phyloP scores from a whole-genome alignment of 2,888 invertebrate species.

The Microdon myrmicae region DNA sequence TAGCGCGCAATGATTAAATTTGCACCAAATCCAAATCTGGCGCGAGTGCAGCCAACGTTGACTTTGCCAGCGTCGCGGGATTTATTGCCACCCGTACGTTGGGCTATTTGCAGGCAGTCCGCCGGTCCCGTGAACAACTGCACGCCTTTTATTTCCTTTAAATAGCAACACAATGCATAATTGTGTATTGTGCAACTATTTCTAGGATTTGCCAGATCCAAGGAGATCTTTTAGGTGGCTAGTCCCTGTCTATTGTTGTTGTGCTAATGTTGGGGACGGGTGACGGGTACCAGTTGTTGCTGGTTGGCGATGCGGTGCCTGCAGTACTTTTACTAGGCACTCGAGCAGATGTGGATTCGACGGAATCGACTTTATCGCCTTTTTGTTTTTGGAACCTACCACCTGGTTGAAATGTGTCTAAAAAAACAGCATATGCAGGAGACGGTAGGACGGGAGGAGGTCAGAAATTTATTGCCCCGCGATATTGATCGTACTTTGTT shows the following conservation, averaged over 20 bases:
- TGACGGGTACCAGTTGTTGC: constrained; percentile 10
- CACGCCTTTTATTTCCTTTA: constrained; percentile 29
- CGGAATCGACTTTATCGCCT: constrained; percentile 20
- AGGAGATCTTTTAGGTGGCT: constrained; percentile 19
- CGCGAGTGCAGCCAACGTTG: constrained; percentile 29
- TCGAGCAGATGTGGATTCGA: constrained; percentile 44
- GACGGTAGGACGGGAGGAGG: constrained; percentile 1
- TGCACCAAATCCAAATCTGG: constrained; percentile 50
- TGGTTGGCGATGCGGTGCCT: no score
- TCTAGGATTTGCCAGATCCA: constrained; percentile 24
- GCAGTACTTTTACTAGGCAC: constrained; percentile 40
- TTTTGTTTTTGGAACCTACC: constrained; percentile 19
- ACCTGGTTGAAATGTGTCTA: constrained; percentile 40
- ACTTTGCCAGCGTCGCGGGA: constrained; percentile 8
- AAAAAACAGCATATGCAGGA: constrained; percentile 10
- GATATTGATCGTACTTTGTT: constrained; percentile 40
- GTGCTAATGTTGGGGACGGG: no score
- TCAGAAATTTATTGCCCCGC: constrained; percentile 38
- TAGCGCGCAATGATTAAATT: constrained; percentile 44
- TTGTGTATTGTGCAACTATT: constrained; percentile 48
- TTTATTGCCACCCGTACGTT: constrained; percentile 18
- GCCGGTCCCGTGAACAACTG: constrained; percentile 19
- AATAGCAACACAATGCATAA: constrained; percentile 47
- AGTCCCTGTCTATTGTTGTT: constrained; percentile 8
- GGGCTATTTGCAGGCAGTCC: no score